Percentiles rank a stretch among this genome's conserved stretches.
Evolutionary conservation across 2,797 vertebrate species (phyloP).

Genomic region (Pseudocheirus occidentalis): DNA sequence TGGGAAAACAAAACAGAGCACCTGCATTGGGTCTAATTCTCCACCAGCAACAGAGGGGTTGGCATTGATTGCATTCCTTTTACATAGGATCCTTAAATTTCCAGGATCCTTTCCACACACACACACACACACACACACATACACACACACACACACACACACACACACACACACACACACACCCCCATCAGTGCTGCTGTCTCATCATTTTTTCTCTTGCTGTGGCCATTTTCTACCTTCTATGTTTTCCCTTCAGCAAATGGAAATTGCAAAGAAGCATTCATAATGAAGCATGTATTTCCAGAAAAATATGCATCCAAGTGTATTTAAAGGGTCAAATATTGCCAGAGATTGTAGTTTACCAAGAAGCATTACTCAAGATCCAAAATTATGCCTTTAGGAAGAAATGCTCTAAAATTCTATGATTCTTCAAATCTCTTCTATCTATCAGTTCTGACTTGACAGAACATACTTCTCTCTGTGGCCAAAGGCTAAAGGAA

Average conservation of each 20-base stretch:
- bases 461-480: slow-evolving; percentile 11
- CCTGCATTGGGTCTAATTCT: slow-evolving; percentile 32
- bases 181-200: neutral
- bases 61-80: slow-evolving; percentile 1
- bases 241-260: slow-evolving; percentile 1
- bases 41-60: neutral
- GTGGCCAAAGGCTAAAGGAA: neutral
- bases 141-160: neutral
- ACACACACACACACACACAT: neutral
- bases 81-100: slow-evolving; percentile 5
- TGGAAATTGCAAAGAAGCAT: neutral
- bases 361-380: slow-evolving; percentile 38
- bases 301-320: neutral
- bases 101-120: neutral
- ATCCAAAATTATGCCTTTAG: neutral
- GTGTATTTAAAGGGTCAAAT: slow-evolving; percentile 26
- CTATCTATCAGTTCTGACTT: neutral
- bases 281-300: slow-evolving; percentile 9
- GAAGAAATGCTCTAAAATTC: slow-evolving; percentile 22
- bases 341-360: slow-evolving; percentile 30
- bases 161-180: neutral
- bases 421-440: slow-evolving; percentile 25
- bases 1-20: neutral
- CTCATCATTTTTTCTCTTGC: slow-evolving; percentile 14
- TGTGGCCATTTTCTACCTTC: neutral